phyloP scores from a whole-genome alignment of 2,113 vertebrate genomes.

The Tyto alba region DNA sequence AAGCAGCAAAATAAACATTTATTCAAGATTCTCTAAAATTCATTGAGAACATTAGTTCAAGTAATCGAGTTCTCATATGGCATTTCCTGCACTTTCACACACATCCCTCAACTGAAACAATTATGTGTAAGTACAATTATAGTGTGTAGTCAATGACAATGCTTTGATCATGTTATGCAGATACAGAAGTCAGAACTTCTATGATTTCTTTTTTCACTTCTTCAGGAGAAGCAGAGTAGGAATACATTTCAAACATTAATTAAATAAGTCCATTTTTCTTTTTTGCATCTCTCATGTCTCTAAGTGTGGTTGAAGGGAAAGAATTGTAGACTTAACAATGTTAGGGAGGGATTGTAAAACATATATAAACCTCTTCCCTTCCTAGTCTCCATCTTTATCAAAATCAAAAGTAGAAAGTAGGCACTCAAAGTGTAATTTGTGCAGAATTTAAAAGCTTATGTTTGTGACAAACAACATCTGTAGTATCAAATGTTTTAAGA shows the following conservation, averaged over 20 bases:
- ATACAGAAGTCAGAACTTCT: not conserved
- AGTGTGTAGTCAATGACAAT: not conserved
- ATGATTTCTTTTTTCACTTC: not conserved
- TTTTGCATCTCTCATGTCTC: not conserved
- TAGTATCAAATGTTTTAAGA: not conserved
- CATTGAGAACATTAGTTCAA: not conserved
- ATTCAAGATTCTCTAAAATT: conserved; percentile 14
- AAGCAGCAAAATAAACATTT: not conserved
- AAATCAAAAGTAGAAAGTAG: not conserved
- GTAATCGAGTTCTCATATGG: not conserved
- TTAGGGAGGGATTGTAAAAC: not conserved
- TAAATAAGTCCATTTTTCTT: not conserved
- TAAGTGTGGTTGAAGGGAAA: not conserved
- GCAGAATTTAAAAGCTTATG: not conserved
- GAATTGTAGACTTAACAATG: not conserved
- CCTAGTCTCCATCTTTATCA: not conserved
- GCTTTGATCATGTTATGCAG: not conserved
- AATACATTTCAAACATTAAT: not conserved
- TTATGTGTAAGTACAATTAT: not conserved
- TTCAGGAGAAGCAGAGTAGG: not conserved
- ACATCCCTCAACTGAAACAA: not conserved
- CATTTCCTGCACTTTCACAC: not conserved
- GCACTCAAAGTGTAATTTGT: not conserved
- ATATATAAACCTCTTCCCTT: not conserved
- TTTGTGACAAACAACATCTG: not conserved